Conservation (phyloP, 2,888 invertebrate species). For the Euproctis similis region DNA sequence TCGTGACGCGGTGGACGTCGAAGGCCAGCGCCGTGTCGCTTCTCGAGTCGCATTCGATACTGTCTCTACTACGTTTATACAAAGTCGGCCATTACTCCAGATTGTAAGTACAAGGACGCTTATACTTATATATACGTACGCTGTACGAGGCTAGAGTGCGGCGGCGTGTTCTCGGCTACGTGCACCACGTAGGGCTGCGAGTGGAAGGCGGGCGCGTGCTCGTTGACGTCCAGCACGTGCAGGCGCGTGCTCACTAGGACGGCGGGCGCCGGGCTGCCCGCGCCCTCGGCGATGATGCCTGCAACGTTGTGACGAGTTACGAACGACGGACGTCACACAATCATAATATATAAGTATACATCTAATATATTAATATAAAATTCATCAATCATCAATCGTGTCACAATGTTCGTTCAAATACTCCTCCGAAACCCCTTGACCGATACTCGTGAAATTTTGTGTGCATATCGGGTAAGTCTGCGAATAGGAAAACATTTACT, state of each 20-base stretch:
- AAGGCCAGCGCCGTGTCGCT: not conserved
- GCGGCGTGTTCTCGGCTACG: constrained; percentile 89
- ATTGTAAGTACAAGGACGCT: not conserved
- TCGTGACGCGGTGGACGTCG: not conserved
- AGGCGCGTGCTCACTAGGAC: constrained; percentile 83
- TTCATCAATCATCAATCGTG: too few relatives aligned
- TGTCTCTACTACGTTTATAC: not conserved
- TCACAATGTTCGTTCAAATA: too few relatives aligned
- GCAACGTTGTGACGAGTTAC: too few relatives aligned
- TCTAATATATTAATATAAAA: too few relatives aligned
- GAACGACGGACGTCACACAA: too few relatives aligned
- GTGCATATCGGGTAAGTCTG: too few relatives aligned
- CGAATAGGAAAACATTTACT: too few relatives aligned
- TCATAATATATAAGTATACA: not conserved
- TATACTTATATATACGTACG: constrained; percentile 51
- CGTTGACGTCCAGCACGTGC: constrained; percentile 92
- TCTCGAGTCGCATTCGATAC: too few relatives aligned
- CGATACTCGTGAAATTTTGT: too few relatives aligned
- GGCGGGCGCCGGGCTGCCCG: constrained; percentile 75
- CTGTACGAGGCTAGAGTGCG: constrained; percentile 84
- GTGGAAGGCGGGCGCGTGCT: constrained; percentile 91
- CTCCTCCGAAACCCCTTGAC: too few relatives aligned
- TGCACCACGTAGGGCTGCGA: constrained; percentile 85
- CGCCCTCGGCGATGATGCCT: constrained; percentile 55
- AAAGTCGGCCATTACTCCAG: not conserved